Base-by-base conservation (phyloP, 2,888 invertebrate species). In the Cephus runcator region DNA sequence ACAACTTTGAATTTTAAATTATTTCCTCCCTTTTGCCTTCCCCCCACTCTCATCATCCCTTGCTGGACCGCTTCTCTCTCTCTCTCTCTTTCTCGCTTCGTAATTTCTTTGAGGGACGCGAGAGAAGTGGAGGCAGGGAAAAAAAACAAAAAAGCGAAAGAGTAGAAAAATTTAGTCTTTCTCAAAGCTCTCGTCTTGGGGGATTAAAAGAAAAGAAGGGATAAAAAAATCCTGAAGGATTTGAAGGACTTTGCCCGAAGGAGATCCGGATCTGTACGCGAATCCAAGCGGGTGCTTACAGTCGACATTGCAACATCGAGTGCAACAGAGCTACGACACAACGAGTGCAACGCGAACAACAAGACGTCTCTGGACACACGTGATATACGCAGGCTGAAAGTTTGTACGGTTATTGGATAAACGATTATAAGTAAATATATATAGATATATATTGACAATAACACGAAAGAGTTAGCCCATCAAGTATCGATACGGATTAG, bases 321-420 rank as follows among this genome's bases (percentile, higher is more conserved):
- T 40, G 15, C 77, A 71, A 33, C 71, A 74, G 36, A 78, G 56
- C 84, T 84, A 87, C 80, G 84, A 88, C 84, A 86, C 56, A 56
- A 77, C 80, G 81, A 87, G 83, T 87, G 84, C 87, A 87, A 87
- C 81, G 85, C 81, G 81, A 83, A 85, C 83, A 85, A 77, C 56
- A 56, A 56, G 23, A 56, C 2, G 56, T 56, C 6, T 23, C 56
- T 9, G 56, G 23, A 23, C 56, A 77, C 15, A 23, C 4, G 9
- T 30, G 11, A 76, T 30, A 33, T 36, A 69, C 34, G 34, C 73
- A 35, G 23, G 11, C 11, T 30, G 15, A 76, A 11, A 1, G 6
- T 36, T 75, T 23, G 2, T 73, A 73, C 33, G 11, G n/a, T 31
- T 69, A 15, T 34, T 69, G n/a, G 15, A 31, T 36, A 11, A 69